A percentile compares a stretch with the other conserved stretches of the same genome.
These are phyloP conservation scores for Cephalotes varians DNA, from an alignment of 2,888 invertebrate genomes.

Conservation along the genomic window DNA sequence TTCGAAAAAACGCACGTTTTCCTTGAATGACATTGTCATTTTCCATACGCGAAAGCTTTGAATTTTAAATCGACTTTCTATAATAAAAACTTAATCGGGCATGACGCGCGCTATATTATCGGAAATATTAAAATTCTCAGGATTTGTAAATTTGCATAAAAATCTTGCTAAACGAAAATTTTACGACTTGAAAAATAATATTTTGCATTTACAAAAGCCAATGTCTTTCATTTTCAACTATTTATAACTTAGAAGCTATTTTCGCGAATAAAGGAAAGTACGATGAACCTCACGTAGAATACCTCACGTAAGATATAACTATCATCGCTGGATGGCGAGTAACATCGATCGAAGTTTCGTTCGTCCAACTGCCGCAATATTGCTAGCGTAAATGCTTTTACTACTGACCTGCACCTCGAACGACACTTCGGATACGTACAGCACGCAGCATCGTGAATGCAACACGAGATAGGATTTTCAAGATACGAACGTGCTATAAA, in stretches of 20 bases:
- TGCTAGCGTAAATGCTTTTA: conserved; percentile 73
- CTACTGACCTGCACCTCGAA: conserved; percentile 52
- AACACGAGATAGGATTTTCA: background rate
- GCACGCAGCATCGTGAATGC: background rate
- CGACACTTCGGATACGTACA: conserved; percentile 18
- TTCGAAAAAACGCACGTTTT: background rate
- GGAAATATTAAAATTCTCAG: background rate
- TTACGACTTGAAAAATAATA: background rate
- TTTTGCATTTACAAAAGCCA: background rate
- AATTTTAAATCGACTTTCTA: background rate
- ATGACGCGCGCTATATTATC: background rate
- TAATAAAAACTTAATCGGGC: background rate
- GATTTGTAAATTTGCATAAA: background rate
- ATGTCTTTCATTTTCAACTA: background rate
- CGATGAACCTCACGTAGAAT: conserved; percentile 12
- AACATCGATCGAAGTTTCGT: conserved; percentile 51
- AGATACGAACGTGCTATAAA: conserved; percentile 23
- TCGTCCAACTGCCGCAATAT: conserved; percentile 64
- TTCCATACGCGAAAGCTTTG: background rate
- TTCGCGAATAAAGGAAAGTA: conserved; percentile 3
- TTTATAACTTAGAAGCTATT: conserved; percentile 11
- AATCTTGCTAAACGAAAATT: background rate
- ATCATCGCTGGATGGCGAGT: background rate
- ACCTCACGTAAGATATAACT: conserved; percentile 22
- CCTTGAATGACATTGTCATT: background rate